These are phyloP conservation scores for Pituophis catenifer DNA, from an alignment of 2,113 vertebrate species.

Conservation along the genomic window DNA sequence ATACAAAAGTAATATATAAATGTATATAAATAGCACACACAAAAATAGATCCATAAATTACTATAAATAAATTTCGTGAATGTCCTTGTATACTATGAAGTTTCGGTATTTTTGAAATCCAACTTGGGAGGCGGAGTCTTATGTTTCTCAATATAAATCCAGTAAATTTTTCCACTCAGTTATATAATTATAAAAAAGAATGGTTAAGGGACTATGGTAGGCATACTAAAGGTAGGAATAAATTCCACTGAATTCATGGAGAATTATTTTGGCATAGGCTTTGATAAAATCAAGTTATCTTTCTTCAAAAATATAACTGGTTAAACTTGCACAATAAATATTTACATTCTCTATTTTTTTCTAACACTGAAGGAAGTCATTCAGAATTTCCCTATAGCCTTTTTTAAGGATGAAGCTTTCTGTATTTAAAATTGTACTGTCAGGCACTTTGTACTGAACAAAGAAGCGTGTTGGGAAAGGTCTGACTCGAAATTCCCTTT, in stretches of 20 bases:
- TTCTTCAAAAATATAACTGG: neutral
- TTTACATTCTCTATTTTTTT: neutral
- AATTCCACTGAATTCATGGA: neutral
- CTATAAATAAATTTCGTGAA: neutral
- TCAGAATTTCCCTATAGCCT: neutral
- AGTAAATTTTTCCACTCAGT: neutral
- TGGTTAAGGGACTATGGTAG: neutral
- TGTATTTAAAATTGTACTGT: neutral
- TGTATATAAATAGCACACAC: neutral
- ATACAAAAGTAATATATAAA: neutral
- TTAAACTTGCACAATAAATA: neutral
- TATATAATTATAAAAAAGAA: neutral
- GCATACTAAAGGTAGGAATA: neutral
- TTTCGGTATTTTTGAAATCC: neutral
- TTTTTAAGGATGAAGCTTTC: neutral
- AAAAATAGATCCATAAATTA: neutral
- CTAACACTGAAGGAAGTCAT: neutral
- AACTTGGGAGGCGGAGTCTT: neutral
- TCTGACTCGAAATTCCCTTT: neutral
- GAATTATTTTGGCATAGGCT: neutral
- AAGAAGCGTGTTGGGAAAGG: neutral
- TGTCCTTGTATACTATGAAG: neutral
- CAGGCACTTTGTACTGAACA: neutral
- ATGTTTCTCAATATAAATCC: neutral
- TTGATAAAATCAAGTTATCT: neutral